Evolutionary conservation across 2,797 vertebrate species (phyloP).

Genomic region (Choloepus didactylus): DNA sequence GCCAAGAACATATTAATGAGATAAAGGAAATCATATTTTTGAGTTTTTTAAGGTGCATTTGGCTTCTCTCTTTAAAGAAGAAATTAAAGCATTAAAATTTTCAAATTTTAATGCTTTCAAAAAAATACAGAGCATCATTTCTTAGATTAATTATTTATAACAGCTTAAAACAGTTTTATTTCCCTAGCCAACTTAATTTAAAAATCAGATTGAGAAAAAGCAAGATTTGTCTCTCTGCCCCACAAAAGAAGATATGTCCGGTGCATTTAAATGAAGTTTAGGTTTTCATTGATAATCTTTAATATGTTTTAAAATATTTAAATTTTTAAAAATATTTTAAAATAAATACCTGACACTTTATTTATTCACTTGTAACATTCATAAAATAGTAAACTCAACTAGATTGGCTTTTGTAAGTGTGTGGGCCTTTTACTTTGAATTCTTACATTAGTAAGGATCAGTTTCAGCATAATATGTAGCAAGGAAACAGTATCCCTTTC

Average conservation of each 20-base stretch:
- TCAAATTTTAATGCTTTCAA: too few relatives aligned
- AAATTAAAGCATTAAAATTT: slow-evolving; percentile 65
- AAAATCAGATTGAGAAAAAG: slow-evolving; percentile 8
- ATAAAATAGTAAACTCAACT: not conserved
- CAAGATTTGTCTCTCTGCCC: not conserved
- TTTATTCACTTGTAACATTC: not conserved
- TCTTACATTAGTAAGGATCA: not conserved
- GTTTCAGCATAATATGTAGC: not conserved
- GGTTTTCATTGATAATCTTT: slow-evolving; percentile 55
- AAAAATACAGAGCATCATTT: slow-evolving; percentile 37
- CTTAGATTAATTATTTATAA: slow-evolving; percentile 77
- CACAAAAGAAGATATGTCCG: not conserved
- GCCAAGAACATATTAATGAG: slow-evolving; percentile 69
- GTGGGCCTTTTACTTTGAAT: not conserved
- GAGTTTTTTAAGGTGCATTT: slow-evolving; percentile 58
- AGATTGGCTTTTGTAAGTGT: not conserved
- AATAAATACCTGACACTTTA: slow-evolving; percentile 2
- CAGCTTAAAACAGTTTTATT: slow-evolving; percentile 55
- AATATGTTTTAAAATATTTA: slow-evolving; percentile 45
- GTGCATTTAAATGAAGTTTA: not conserved
- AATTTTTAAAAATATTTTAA: not conserved
- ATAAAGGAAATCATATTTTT: slow-evolving; percentile 48
- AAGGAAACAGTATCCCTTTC: not conserved
- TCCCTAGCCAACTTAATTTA: slow-evolving; percentile 66
- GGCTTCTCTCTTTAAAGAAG: slow-evolving; percentile 67